phyloP scores from a whole-genome alignment of 2,888 invertebrate species.

The Hemicrepidius hirtus region DNA sequence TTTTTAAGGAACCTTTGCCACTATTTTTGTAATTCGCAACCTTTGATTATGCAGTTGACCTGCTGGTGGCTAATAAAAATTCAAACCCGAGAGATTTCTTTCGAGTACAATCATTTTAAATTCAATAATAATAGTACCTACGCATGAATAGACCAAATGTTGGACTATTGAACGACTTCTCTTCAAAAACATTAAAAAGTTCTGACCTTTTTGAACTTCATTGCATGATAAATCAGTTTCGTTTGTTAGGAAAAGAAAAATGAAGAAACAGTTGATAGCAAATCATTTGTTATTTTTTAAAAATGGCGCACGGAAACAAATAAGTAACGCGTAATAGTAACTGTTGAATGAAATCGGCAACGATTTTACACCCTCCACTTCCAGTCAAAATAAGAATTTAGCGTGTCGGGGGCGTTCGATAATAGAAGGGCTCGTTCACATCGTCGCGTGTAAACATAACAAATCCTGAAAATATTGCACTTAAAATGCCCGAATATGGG shows the following conservation, averaged over 20 bases:
- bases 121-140: too few species aligned
- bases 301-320: neutral
- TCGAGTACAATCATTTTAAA: too few species aligned
- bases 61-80: neutral
- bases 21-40: slow-evolving; percentile 32
- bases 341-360: slow-evolving; percentile 22
- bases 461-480: neutral
- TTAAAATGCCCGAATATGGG: neutral
- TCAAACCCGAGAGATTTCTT: neutral
- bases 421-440: slow-evolving; percentile 49
- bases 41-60: slow-evolving; percentile 12
- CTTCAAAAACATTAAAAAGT: neutral
- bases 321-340: slow-evolving; percentile 1
- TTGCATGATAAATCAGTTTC: neutral
- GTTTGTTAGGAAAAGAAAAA: neutral
- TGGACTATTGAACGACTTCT: neutral
- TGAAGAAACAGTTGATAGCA: neutral
- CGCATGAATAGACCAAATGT: too few species aligned
- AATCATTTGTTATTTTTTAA: too few species aligned
- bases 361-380: slow-evolving; percentile 36
- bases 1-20: slow-evolving; percentile 24
- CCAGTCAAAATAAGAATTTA: slow-evolving; percentile 45
- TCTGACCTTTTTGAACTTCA: neutral
- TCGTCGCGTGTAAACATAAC: slow-evolving; percentile 14
- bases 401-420: slow-evolving; percentile 46